A percentile compares a stretch with the other conserved stretches of the same genome.
Evolutionary conservation across 2,888 invertebrate species (phyloP).

Genomic region (Pteria penguin): DNA sequence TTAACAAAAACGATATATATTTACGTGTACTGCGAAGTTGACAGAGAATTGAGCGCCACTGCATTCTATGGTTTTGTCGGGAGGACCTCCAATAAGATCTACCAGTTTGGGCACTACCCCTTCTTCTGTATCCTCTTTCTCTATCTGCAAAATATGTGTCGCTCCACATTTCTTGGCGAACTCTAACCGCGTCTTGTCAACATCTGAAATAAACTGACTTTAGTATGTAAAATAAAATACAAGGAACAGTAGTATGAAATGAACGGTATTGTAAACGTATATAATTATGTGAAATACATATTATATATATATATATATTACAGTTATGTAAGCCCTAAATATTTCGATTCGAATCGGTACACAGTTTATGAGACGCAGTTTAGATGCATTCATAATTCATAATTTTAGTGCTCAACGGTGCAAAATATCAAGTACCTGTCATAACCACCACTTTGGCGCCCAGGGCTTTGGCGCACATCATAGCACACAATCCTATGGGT

Average conservation of each 20-base stretch:
- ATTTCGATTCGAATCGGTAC: too few relatives aligned
- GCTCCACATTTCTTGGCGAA: slow-evolving; percentile 79
- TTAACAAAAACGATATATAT: too few relatives aligned
- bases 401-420: too few relatives aligned
- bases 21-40: slow-evolving; percentile 85
- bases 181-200: slow-evolving; percentile 73
- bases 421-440: too few relatives aligned
- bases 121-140: slow-evolving; percentile 60
- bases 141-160: slow-evolving; percentile 69
- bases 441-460: slow-evolving; percentile 77
- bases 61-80: slow-evolving; percentile 90
- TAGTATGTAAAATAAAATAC: neutral
- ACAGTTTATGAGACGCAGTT: too few relatives aligned
- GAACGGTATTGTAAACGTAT: too few relatives aligned
- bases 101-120: slow-evolving; percentile 63
- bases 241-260: neutral
- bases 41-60: slow-evolving; percentile 90
- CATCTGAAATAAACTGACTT: slow-evolving; percentile 62
- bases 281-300: too few relatives aligned
- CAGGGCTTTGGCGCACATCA: slow-evolving; percentile 77
- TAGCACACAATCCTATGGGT: slow-evolving; percentile 77
- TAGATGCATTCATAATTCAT: too few relatives aligned
- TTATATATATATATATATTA: too few relatives aligned
- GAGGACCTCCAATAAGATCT: slow-evolving; percentile 81
- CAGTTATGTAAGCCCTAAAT: too few relatives aligned